Conservation (phyloP, 1,140 invertebrate genomes). For the Papilio aristodemus region DNA sequence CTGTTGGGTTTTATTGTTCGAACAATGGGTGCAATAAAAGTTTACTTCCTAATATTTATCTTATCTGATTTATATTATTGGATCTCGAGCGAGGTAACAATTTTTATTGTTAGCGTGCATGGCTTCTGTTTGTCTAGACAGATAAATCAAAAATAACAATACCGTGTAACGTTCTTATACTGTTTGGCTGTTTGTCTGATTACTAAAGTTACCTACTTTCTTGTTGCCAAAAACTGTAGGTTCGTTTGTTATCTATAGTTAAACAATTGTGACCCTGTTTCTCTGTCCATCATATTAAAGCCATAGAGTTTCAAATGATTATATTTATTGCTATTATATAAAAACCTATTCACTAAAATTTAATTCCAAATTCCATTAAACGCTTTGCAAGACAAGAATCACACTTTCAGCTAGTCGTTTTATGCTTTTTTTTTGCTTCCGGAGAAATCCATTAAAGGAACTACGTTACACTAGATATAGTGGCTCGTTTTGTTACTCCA, state of each 20-base stretch:
- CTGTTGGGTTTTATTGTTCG: constrained; percentile 47
- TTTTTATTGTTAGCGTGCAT: constrained; percentile 20
- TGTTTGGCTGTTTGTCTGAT: not conserved
- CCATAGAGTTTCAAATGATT: too few species aligned
- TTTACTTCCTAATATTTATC: constrained; percentile 37
- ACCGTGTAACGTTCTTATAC: not conserved
- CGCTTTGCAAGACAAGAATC: too few species aligned
- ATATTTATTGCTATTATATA: too few species aligned
- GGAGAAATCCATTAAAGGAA: not conserved
- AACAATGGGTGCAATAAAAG: constrained; percentile 45
- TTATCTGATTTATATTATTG: constrained; percentile 35
- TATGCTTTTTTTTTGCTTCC: too few species aligned
- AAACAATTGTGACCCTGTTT: too few species aligned
- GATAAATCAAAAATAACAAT: constrained; percentile 6
- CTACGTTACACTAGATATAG: not conserved
- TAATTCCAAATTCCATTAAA: too few species aligned
- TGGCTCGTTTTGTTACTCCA: constrained; percentile 44
- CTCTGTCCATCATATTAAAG: too few species aligned
- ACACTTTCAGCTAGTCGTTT: too few species aligned
- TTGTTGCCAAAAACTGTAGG: too few species aligned
- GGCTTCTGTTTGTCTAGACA: constrained; percentile 27
- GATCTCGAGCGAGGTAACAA: constrained; percentile 22
- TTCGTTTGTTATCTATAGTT: too few species aligned
- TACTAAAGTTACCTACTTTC: too few species aligned
- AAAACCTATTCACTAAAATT: too few species aligned